Percentiles rank a stretch among this genome's conserved stretches.
These are phyloP conservation scores for Tricholauxania praeusta DNA, from an alignment of 2,888 invertebrate genomes.

Conservation along the genomic window DNA sequence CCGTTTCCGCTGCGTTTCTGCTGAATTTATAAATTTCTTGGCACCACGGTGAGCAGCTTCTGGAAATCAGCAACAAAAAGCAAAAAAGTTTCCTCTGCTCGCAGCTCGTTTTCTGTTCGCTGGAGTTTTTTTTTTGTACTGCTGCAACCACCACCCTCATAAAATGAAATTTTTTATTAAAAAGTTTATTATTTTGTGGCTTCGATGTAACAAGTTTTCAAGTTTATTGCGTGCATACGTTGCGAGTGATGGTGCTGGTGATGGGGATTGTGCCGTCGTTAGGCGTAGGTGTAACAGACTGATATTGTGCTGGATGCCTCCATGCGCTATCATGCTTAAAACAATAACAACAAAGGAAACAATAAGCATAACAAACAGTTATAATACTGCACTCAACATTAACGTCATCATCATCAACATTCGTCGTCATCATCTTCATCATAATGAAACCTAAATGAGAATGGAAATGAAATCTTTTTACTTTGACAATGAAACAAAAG, in stretches of 20 bases:
- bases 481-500: conserved; percentile 20
- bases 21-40: neutral
- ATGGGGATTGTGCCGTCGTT: neutral
- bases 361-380: neutral
- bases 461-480: conserved; percentile 25
- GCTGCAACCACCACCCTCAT: neutral
- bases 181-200: conserved; percentile 33
- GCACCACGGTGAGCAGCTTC: conserved; percentile 4
- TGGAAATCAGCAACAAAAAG: neutral
- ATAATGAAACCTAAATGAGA: conserved; percentile 20
- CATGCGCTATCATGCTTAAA: conserved; percentile 1
- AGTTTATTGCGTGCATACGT: conserved; percentile 28
- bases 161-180: conserved; percentile 29
- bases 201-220: conserved; percentile 31
- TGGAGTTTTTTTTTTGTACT: neutral
- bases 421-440: conserved; percentile 12
- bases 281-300: neutral
- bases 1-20: conserved; percentile 12
- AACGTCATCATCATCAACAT: conserved; percentile 6
- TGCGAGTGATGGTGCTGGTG: neutral
- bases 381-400: conserved; percentile 2
- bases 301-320: neutral
- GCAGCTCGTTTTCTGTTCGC: neutral
- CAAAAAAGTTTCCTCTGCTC: neutral
- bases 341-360: conserved; percentile 4